Conservation (phyloP, 2,888 invertebrate species). For the Archips crataeganus region DNA sequence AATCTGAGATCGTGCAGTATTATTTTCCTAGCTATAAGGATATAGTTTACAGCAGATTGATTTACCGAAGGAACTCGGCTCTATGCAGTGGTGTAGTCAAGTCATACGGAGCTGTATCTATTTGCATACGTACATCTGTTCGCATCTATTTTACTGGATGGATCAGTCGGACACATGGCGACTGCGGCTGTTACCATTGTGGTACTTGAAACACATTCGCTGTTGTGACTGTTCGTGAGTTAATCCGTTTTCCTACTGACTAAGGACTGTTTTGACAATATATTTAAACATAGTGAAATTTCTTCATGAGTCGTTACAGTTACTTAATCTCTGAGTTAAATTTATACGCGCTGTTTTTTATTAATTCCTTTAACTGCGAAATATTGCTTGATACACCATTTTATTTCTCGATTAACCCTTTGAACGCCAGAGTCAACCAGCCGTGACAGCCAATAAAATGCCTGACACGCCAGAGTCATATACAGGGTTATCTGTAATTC, state of each 20-base stretch:
- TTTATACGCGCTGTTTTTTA: too few relatives aligned
- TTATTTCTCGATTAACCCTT: too few relatives aligned
- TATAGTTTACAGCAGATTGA: slow-evolving; percentile 38
- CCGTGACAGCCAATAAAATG: too few relatives aligned
- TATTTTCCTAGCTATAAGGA: slow-evolving; percentile 10
- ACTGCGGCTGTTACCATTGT: slow-evolving; percentile 30
- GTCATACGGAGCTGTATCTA: slow-evolving; percentile 26
- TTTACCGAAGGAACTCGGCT: slow-evolving; percentile 33
- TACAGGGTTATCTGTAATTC: too few relatives aligned
- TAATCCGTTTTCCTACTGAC: slow-evolving; percentile 6
- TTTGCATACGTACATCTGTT: slow-evolving; percentile 25
- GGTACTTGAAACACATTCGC: slow-evolving; percentile 21
- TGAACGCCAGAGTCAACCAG: too few relatives aligned
- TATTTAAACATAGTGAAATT: too few relatives aligned
- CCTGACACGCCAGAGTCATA: too few relatives aligned
- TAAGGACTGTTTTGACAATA: too few relatives aligned
- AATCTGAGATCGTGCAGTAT: slow-evolving; percentile 34
- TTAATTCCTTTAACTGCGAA: too few relatives aligned
- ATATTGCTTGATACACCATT: too few relatives aligned
- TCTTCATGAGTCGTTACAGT: too few relatives aligned
- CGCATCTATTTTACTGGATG: slow-evolving; percentile 32
- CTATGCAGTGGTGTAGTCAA: slow-evolving; percentile 1
- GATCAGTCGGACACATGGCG: slow-evolving; percentile 35
- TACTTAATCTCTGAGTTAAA: background rate
- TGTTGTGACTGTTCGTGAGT: slow-evolving; percentile 40